These are phyloP conservation scores for Norana najaformis DNA, from an alignment of 2,888 invertebrate species.

Conservation along the genomic window DNA sequence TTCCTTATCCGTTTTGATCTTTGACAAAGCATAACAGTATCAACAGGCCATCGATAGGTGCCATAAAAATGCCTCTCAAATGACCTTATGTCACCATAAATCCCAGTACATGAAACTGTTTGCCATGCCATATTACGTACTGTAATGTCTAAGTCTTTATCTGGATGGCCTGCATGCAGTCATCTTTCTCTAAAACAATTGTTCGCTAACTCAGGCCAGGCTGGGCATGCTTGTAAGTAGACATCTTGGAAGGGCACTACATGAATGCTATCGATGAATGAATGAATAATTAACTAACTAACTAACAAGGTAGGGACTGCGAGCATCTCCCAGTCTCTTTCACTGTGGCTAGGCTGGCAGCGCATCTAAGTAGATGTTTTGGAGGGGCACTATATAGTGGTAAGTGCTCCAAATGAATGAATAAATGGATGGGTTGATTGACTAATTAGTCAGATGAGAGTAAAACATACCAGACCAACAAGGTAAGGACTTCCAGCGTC, in stretches of 20 bases:
- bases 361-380: not conserved
- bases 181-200: too few relatives aligned
- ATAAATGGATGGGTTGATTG: not conserved
- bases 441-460: not conserved
- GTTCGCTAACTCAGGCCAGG: not conserved
- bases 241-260: not conserved
- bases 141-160: too few relatives aligned
- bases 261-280: not conserved
- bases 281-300: constrained; percentile 68
- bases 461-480: constrained; percentile 78
- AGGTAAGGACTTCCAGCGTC: constrained; percentile 98
- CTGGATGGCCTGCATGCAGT: too few relatives aligned
- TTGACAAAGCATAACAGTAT: too few relatives aligned
- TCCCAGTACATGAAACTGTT: too few relatives aligned
- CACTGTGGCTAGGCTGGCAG: not conserved
- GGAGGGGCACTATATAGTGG: not conserved
- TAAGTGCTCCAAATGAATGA: not conserved
- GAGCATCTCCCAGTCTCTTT: constrained; percentile 95
- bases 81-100: too few relatives aligned
- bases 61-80: too few relatives aligned
- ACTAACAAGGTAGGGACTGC: constrained; percentile 95
- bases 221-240: not conserved
- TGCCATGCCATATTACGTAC: too few relatives aligned
- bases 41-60: too few relatives aligned
- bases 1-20: too few relatives aligned